A percentile compares a stretch with the other conserved stretches of the same genome.
Evolutionary conservation across 2,797 vertebrate genomes (phyloP).

Genomic region (Sebastes minor): DNA sequence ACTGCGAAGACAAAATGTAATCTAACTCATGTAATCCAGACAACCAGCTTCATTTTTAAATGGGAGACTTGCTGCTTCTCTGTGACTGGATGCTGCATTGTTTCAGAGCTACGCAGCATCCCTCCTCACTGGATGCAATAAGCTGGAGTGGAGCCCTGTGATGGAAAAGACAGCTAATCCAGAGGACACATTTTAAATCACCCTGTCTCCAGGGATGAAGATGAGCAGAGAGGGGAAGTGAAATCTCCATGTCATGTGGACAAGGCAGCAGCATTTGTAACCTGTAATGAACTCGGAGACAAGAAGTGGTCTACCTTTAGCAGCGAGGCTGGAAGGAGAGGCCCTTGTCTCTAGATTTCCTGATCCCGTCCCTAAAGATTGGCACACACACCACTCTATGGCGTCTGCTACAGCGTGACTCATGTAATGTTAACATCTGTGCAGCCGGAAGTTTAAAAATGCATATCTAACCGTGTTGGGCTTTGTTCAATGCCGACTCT

Average conservation of each 20-base stretch:
- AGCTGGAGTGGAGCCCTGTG: conserved; percentile 21
- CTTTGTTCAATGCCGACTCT: conserved; percentile 13
- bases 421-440: conserved; percentile 37
- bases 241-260: conserved; percentile 31
- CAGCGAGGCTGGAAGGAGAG: background rate
- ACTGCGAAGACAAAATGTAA: conserved; percentile 25
- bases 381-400: background rate
- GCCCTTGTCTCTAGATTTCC: background rate
- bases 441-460: conserved; percentile 15
- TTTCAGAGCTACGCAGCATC: conserved; percentile 16
- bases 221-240: conserved; percentile 19
- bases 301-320: background rate
- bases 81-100: conserved; percentile 42
- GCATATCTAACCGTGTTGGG: background rate
- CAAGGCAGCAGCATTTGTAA: conserved; percentile 22
- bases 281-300: conserved; percentile 24
- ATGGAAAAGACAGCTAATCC: conserved; percentile 46
- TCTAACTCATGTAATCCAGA: conserved; percentile 38
- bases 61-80: background rate
- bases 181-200: conserved; percentile 46
- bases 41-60: conserved; percentile 36
- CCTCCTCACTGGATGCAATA: conserved; percentile 7
- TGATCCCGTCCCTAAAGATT: conserved; percentile 23
- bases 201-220: conserved; percentile 5
- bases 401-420: background rate